These are phyloP conservation scores for Paramuricea clavata DNA, from an alignment of 92 coral and sea anemone species.

Conservation along the genomic window DNA sequence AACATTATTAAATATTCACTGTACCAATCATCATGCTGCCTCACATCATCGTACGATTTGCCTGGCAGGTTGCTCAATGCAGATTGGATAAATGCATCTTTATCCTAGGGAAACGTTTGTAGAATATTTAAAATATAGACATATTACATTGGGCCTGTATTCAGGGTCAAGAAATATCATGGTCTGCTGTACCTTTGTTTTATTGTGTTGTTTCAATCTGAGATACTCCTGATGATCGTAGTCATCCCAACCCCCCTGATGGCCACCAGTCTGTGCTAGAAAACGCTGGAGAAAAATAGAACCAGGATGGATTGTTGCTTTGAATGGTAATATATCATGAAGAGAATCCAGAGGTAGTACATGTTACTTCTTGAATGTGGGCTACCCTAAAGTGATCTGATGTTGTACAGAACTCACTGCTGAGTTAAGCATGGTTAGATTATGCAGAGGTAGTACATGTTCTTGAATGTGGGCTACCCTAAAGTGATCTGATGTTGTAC, in stretches of 20 bases:
- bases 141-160: too few relatives aligned
- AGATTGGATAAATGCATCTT: conserved; percentile 74
- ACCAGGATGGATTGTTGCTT: too few relatives aligned
- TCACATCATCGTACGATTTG: conserved; percentile 77
- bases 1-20: conserved; percentile 83
- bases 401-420: too few relatives aligned
- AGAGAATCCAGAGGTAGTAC: too few relatives aligned
- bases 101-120: conserved; percentile 59
- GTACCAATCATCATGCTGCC: conserved; percentile 97
- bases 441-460: too few relatives aligned
- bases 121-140: not conserved
- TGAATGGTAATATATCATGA: too few relatives aligned
- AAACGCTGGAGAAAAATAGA: conserved; percentile 73
- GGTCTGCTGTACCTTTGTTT: conserved; percentile 48
- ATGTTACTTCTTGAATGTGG: too few relatives aligned
- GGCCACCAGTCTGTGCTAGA: conserved; percentile 92
- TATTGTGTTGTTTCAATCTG: conserved; percentile 80
- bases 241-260: conserved; percentile 98
- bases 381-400: too few relatives aligned
- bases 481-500: too few relatives aligned
- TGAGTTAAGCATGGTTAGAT: too few relatives aligned
- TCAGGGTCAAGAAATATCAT: too few relatives aligned
- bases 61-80: conserved; percentile 90
- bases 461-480: too few relatives aligned
- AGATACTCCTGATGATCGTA: conserved; percentile 94